Base-by-base conservation (phyloP, 2,888 invertebrate species). In the Temnothorax ravouxi region DNA sequence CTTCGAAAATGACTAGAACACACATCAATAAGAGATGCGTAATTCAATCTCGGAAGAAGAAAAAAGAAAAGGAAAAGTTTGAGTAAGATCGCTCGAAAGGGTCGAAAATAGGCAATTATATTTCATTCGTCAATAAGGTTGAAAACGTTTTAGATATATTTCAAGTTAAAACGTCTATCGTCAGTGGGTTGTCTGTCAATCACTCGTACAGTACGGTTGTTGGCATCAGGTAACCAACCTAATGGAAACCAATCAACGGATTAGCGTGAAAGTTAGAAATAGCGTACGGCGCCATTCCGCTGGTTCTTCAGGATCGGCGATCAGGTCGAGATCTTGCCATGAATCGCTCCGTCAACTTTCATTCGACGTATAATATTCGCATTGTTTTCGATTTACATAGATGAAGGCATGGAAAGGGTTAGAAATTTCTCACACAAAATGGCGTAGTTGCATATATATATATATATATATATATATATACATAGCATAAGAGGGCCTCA, bases 181-280 rank as follows among this genome's bases (percentile, higher is more conserved):
- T 80, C 61, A 85, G 86, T 88, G 86, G 87, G 82, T 88, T 67
- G 64, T 62, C 59, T 76, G 89, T 88, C 84, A 88, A 83, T 90
- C 89, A 86, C 88, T 89, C 86, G 56, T 54, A 88, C 82, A 87
- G 89, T 88, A 83, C 87, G 86, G 86, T 86, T 82, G 87, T 86
- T 88, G 72, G 4, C 92, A n/a, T n/a, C n/a, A 93, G 92, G 92
- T 92, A 92, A 90, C 84, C 80, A 86, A 88, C 59, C 84, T 84
- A 83, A 87, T 77, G 85, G 86, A 92, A 92, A 91, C 89, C 91
- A 93, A 93, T 93, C 93, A 90, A 91, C 88, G 91, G 91, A 93
- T 93, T 93, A 93, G 75, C 29, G 59, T 8, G 44, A 25, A 34
- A 56, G 21, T 59, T 52, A 64, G 59, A 34, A 64, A 25, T 47